Conservation (phyloP, 2,888 invertebrate species). For the Kuschelorhynchus macadamiae region DNA sequence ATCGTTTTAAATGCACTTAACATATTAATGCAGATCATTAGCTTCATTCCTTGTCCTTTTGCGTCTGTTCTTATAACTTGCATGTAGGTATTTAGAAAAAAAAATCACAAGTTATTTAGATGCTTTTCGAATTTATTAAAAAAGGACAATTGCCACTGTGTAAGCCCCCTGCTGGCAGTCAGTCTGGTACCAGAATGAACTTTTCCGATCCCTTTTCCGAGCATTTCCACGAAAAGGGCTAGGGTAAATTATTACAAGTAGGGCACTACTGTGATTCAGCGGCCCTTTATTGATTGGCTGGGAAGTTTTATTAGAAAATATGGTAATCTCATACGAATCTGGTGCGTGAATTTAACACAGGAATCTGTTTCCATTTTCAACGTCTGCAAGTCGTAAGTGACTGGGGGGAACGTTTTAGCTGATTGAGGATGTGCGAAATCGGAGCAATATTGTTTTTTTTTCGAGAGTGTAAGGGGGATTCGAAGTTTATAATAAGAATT, state of each 20-base stretch:
- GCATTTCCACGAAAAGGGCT: constrained; percentile 33
- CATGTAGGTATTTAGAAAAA: too few species aligned
- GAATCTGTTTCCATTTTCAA: constrained; percentile 36
- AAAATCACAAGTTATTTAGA: too few species aligned
- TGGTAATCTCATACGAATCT: constrained; percentile 49
- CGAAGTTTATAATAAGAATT: too few species aligned
- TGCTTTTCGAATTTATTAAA: too few species aligned
- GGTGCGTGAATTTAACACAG: constrained; percentile 36
- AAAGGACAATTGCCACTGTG: too few species aligned
- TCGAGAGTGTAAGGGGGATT: constrained; percentile 1
- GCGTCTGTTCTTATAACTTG: too few species aligned
- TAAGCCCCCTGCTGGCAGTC: too few species aligned
- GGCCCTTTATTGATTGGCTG: constrained; percentile 54
- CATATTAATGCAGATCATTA: too few species aligned
- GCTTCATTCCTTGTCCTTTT: too few species aligned
- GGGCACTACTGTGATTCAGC: constrained; percentile 55
- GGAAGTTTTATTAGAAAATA: constrained; percentile 57
- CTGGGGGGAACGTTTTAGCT: constrained; percentile 22
- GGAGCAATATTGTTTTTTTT: constrained; percentile 16
- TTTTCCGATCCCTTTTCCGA: constrained; percentile 28
- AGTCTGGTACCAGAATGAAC: constrained; percentile 26
- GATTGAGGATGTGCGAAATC: constrained; percentile 21
- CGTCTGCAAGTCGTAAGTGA: constrained; percentile 25
- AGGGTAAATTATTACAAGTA: constrained; percentile 52
- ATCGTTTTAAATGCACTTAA: too few species aligned